Percentiles rank a stretch among this genome's conserved stretches.
Evolutionary conservation across 2,113 vertebrate species (phyloP).

Genomic region (Psettodes erumei): DNA sequence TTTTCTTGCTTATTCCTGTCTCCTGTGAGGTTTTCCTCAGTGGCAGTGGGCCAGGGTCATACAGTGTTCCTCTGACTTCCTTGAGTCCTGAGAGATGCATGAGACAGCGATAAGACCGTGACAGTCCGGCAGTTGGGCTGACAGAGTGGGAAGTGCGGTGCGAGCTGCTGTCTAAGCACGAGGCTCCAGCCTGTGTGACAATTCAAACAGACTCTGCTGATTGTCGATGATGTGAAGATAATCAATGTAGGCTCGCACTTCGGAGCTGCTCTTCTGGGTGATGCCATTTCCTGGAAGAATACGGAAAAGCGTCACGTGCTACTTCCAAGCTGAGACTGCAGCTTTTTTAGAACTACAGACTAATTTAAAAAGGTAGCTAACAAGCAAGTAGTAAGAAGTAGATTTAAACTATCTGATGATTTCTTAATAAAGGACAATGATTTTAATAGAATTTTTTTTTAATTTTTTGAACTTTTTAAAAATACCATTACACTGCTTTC

Average conservation of each 20-base stretch:
- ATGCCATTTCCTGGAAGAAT: constrained; percentile 86
- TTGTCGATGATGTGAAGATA: constrained; percentile 95
- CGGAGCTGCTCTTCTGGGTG: constrained; percentile 90
- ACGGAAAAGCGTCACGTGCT: too few species aligned
- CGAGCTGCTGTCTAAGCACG: constrained; percentile 79
- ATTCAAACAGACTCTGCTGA: constrained; percentile 96
- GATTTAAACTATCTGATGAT: not conserved
- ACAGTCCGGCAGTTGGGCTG: constrained; percentile 23
- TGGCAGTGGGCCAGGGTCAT: constrained; percentile 30
- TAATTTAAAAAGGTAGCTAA: too few species aligned
- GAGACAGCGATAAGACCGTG: constrained; percentile 34
- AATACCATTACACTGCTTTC: not conserved
- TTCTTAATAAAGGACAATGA: too few species aligned
- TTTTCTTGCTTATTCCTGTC: constrained; percentile 22
- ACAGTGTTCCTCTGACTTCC: constrained; percentile 29
- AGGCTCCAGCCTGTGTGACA: constrained; percentile 96
- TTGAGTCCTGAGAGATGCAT: constrained; percentile 62
- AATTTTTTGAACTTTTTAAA: too few species aligned
- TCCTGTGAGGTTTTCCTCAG: constrained; percentile 34
- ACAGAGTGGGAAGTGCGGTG: constrained; percentile 6
- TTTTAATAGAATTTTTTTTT: too few species aligned
- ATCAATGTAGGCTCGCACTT: constrained; percentile 88
- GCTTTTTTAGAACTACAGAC: too few species aligned
- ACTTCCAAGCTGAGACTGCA: not conserved
- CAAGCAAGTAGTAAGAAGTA: not conserved